Evolutionary conservation across 2,797 vertebrate genomes (phyloP), one percentile per base, ranked within the genome.

Genomic region (Balearica regulorum): DNA sequence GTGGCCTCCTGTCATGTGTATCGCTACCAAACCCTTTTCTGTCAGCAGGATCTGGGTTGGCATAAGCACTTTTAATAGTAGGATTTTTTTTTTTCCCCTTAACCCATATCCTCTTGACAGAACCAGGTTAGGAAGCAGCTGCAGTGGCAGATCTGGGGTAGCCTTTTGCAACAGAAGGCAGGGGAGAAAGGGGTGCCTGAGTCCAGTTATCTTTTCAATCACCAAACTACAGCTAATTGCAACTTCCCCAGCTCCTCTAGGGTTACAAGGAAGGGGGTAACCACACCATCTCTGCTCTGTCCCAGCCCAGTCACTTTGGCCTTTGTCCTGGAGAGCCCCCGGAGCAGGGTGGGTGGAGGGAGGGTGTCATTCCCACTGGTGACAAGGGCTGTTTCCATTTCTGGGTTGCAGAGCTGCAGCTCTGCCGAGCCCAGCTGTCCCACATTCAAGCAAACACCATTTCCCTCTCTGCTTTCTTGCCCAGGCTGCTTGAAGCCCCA

Each of bases 101-200:
- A 85, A 94, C 94, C 93, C 75, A 83, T 73, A 93, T 93, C 93
- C 57, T 62, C 64, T 68, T 91, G 90, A 96, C 93, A 97, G 96
- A 96, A 95, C 86, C 92, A 89, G 94, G 95, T 64, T 87, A 92
- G 68, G 90, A 79, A 94, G 88, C 93, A 95, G 90, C 55, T 70
- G 89, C 44, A 29, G 43, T 1, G 4, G 48, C 79, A 90, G 94
- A 87, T 66, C 78, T 66, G 48, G 64, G 68, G 64, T 92, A 60
- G 89, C 86, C 78, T 92, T 79, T 26, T 24, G 71, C 3, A 10
- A 70, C 57, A 37, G 16, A 55, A 87, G 25, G 53, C 21, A 49
- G 41, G 28, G 37, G 9, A 33, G 53, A 61, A 87, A 17, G 10
- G 28, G 64, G 48, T 29, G 31, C 18, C 37, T 39, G 55, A 51